These are phyloP conservation scores for Murina feae DNA, from an alignment of 2,113 vertebrate genomes.

Conservation along the genomic window DNA sequence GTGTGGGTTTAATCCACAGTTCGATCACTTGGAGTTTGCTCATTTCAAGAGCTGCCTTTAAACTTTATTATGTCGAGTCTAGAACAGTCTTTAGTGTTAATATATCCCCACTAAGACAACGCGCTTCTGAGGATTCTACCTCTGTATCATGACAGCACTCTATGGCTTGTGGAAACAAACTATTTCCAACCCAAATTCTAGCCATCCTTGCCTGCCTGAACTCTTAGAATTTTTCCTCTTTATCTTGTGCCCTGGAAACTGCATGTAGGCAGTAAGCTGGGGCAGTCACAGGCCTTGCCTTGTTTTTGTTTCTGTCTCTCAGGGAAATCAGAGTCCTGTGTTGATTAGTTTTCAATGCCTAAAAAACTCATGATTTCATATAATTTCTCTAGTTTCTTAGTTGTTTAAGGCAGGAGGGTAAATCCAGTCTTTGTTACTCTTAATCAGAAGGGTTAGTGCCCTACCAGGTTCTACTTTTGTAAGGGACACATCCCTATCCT, in stretches of 20 bases:
- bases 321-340: neutral
- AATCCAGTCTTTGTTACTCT: neutral
- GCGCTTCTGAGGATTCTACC: neutral
- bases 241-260: neutral
- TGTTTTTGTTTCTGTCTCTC: neutral
- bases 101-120: neutral
- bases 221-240: neutral
- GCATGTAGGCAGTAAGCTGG: neutral
- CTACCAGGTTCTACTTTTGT: neutral
- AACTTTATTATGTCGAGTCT: neutral
- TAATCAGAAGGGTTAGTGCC: neutral
- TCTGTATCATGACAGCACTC: neutral
- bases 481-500: neutral
- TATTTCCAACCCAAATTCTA: neutral
- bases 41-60: neutral
- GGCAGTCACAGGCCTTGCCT: neutral
- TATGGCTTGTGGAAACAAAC: neutral
- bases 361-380: neutral
- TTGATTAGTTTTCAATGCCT: neutral
- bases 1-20: neutral
- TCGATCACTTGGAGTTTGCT: neutral
- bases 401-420: neutral
- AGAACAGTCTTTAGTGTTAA: neutral
- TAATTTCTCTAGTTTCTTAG: neutral
- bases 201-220: neutral